These are phyloP conservation scores for Xenopus petersii DNA, from an alignment of 2,797 vertebrate genomes.

Conservation along the genomic window DNA sequence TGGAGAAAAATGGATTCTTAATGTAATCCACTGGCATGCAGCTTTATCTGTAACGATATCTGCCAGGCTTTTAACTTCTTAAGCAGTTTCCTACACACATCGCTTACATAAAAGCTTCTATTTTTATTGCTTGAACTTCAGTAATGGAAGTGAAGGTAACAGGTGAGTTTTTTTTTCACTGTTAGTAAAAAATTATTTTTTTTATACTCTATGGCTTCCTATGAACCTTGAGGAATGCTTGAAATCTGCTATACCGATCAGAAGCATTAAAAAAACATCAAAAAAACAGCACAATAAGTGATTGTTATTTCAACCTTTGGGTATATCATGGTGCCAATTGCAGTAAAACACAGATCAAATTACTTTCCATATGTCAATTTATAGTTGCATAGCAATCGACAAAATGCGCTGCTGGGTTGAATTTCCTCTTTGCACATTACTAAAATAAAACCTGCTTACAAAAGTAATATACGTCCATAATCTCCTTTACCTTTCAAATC, in stretches of 20 bases:
- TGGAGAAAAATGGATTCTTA: background rate
- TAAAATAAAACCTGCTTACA: constrained; percentile 23
- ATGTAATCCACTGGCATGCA: constrained; percentile 27
- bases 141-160: constrained; percentile 41
- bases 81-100: constrained; percentile 44
- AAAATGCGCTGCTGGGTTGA: constrained; percentile 42
- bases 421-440: constrained; percentile 45
- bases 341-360: constrained; percentile 39
- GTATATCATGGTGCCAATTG: constrained; percentile 40
- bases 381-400: constrained; percentile 45
- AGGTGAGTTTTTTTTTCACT: constrained; percentile 36
- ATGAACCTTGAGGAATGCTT: constrained; percentile 40
- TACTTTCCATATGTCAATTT: constrained; percentile 49
- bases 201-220: constrained; percentile 33
- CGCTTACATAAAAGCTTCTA: constrained; percentile 41
- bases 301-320: constrained; percentile 48
- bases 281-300: constrained; percentile 32
- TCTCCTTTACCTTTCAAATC: constrained; percentile 27
- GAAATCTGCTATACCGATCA: constrained; percentile 45
- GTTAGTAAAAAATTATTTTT: constrained; percentile 33
- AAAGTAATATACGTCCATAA: constrained; percentile 27
- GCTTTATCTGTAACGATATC: constrained; percentile 39
- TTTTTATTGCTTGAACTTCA: constrained; percentile 43
- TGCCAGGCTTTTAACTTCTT: constrained; percentile 44
- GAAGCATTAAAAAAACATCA: constrained; percentile 24